Base-by-base conservation (phyloP, 2,888 invertebrate species). In the Xylocampa areola region DNA sequence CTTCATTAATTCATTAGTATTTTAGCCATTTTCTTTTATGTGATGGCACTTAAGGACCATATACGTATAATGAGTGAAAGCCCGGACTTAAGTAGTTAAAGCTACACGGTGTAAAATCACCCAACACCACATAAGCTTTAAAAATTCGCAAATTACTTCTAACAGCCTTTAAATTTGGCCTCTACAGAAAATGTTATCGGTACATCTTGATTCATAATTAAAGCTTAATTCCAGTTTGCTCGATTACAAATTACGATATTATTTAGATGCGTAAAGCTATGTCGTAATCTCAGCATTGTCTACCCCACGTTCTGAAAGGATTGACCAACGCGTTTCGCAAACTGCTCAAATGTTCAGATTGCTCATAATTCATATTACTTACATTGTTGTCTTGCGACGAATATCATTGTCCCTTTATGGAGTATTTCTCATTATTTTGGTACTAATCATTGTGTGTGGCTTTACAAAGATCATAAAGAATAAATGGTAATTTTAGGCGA, bases 241-340 rank as follows among this genome's bases (percentile, higher is more conserved):
- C 43, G 67, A 50, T 51, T 55, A 39, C 45, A 36, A 66, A 61
- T 55, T 44, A 57, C 43, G 33, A 53, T 68, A 67, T 62, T 57
- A 68, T 67, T 52, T 52, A 65, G 67, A 73, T 64, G 50, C 48
- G 41, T 64, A 53, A 27, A 35, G 39, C 23, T 11, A 23, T 73
- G 58, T 73, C 17, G 61, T 37, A 73, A 72, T 21, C 21, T 14
- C 32, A n/a, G 48, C 73, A 79, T 79, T 82, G 81, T 81, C 61
- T 74, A 35, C 45, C 25, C 37, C 60, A 39, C 33, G 30, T 63
- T 79, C 63, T 61, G 73, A 72, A 74, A 75, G 59, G 65, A 76
- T 79, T 78, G 76, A 61, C 69, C 70, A 82, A 79, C 69, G 61
- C 53, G 66, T 85, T 84, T 84, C 78, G 76, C 68, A 81, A 80